These are phyloP conservation scores for Galeopterus variegatus DNA, from an alignment of 2,113 vertebrate species.

Conservation along the genomic window DNA sequence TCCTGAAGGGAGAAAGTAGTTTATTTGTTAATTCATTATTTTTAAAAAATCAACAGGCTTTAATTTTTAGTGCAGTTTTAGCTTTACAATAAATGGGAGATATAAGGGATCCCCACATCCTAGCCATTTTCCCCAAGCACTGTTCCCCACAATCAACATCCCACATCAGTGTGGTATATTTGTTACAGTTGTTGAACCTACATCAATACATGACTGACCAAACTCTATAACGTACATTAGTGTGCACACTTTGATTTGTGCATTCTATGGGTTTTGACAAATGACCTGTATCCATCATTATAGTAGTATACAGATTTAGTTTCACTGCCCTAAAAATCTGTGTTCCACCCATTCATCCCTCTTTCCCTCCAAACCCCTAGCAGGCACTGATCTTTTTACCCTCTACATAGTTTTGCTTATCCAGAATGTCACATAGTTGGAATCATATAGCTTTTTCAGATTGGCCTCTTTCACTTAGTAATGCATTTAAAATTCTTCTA, in stretches of 20 bases:
- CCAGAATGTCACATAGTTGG: neutral
- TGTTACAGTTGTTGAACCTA: neutral
- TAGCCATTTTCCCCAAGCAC: neutral
- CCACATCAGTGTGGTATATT: neutral
- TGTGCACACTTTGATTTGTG: neutral
- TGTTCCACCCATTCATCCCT: neutral
- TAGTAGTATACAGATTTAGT: neutral
- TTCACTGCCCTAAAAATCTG: neutral
- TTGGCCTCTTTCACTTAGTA: neutral
- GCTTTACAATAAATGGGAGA: neutral
- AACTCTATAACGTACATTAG: neutral
- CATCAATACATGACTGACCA: neutral
- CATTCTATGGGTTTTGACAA: neutral
- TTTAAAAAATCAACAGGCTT: neutral
- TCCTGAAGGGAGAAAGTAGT: neutral
- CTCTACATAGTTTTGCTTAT: neutral
- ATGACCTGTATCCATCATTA: neutral
- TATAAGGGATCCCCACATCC: neutral
- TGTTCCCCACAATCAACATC: neutral
- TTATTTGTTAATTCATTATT: neutral
- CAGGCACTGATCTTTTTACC: neutral
- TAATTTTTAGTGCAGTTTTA: neutral
- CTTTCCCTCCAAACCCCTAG: neutral
- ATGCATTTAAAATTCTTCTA: neutral
- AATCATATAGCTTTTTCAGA: neutral